phyloP scores from a whole-genome alignment of 2,113 vertebrate genomes.

The pig (Sus scrofa) region DNA sequence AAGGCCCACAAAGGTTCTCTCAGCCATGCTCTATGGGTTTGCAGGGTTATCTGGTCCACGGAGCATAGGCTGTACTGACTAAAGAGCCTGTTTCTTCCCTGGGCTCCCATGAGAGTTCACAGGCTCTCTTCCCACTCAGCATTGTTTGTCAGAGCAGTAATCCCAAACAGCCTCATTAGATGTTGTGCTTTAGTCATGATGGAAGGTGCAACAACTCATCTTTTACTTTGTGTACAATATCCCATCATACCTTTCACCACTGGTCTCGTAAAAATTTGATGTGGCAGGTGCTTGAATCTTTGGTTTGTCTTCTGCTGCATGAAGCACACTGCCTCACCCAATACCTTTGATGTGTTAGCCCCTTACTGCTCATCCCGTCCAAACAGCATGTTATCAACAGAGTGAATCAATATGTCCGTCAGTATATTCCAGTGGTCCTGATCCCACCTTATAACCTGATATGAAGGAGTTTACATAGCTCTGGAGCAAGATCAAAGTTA shows the following conservation, averaged over 20 bases:
- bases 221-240: background rate
- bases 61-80: background rate
- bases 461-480: background rate
- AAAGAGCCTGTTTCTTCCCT: background rate
- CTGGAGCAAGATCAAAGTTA: background rate
- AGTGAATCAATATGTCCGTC: background rate
- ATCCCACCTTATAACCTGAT: background rate
- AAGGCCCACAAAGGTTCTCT: background rate
- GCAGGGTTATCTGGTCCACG: background rate
- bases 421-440: background rate
- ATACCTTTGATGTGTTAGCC: background rate
- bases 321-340: background rate
- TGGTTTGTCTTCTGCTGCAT: background rate
- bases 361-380: background rate
- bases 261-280: background rate
- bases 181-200: background rate
- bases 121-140: background rate
- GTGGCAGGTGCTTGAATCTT: background rate
- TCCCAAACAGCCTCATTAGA: background rate
- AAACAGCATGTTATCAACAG: background rate
- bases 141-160: background rate
- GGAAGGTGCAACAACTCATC: background rate
- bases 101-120: background rate
- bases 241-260: background rate
- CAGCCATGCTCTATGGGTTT: background rate